These are phyloP conservation scores for Chromis chromis DNA, from an alignment of 2,797 vertebrate genomes.

Conservation along the genomic window DNA sequence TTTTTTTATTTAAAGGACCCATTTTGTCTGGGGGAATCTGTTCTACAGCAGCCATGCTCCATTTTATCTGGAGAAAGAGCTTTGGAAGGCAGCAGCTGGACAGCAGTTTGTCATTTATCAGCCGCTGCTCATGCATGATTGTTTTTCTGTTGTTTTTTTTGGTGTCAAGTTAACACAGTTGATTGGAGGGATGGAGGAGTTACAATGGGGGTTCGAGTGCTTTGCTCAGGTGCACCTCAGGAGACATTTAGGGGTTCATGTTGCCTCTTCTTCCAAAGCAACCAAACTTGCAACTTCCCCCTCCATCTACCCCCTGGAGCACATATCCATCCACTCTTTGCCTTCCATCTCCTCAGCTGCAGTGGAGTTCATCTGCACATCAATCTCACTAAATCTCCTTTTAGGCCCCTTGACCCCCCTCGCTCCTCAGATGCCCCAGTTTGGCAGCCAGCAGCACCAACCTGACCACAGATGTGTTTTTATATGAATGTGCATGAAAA, in stretches of 20 bases:
- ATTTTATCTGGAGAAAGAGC: conserved; percentile 53
- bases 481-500: conserved; percentile 34
- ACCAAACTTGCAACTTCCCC: neutral
- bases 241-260: neutral
- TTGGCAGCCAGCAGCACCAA: conserved; percentile 40
- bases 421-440: conserved; percentile 45
- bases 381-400: conserved; percentile 4
- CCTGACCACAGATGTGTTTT: conserved; percentile 54
- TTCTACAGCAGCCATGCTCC: conserved; percentile 44
- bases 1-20: conserved; percentile 38
- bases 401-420: conserved; percentile 50
- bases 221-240: conserved; percentile 28
- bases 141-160: neutral
- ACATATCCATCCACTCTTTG: neutral
- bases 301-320: neutral
- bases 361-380: neutral
- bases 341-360: conserved; percentile 21
- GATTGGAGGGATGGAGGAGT: neutral
- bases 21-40: conserved; percentile 46
- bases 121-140: conserved; percentile 28
- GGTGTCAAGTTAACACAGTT: neutral
- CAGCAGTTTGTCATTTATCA: conserved; percentile 43
- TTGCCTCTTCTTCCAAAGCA: neutral
- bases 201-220: neutral
- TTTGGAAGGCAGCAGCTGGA: conserved; percentile 49